Conservation (phyloP, 2,113 vertebrate species). For the Glaucomys volans region DNA sequence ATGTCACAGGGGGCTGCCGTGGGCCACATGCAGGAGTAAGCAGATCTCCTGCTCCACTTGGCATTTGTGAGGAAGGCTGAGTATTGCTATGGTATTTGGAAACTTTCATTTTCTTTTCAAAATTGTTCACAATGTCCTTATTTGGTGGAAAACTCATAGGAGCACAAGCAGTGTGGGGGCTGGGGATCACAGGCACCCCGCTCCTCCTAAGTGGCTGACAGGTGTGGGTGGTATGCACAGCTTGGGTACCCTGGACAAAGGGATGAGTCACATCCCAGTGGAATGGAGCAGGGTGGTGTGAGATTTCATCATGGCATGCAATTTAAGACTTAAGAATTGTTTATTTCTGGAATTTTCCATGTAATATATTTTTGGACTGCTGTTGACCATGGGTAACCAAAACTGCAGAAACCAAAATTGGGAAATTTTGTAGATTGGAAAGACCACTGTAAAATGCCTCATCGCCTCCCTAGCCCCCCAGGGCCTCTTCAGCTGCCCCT, state of each 20-base stretch:
- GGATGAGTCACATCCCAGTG: constrained; percentile 38
- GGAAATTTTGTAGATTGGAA: neutral
- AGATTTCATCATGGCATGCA: neutral
- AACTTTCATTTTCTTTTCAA: constrained; percentile 55
- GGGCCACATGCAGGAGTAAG: fast-evolving
- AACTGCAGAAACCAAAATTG: neutral
- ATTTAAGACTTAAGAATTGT: neutral
- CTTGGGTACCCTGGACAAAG: neutral
- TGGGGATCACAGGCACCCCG: neutral
- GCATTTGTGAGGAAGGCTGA: constrained; percentile 7
- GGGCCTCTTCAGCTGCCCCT: neutral
- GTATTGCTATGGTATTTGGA: constrained; percentile 25
- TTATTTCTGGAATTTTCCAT: constrained; percentile 57
- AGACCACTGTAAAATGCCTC: neutral
- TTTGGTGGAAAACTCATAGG: neutral
- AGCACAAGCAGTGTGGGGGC: neutral
- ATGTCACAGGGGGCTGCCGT: neutral
- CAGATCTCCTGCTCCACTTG: neutral
- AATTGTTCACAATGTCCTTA: neutral
- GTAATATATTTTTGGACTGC: neutral
- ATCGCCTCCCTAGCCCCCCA: neutral
- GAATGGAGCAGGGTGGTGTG: neutral
- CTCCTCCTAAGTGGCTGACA: neutral
- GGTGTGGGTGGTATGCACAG: neutral
- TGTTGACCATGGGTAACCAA: neutral